Percentiles rank a stretch among this genome's conserved stretches.
Evolutionary conservation across 1,140 invertebrate genomes (phyloP).

Genomic region (Drosophila bocki): DNA sequence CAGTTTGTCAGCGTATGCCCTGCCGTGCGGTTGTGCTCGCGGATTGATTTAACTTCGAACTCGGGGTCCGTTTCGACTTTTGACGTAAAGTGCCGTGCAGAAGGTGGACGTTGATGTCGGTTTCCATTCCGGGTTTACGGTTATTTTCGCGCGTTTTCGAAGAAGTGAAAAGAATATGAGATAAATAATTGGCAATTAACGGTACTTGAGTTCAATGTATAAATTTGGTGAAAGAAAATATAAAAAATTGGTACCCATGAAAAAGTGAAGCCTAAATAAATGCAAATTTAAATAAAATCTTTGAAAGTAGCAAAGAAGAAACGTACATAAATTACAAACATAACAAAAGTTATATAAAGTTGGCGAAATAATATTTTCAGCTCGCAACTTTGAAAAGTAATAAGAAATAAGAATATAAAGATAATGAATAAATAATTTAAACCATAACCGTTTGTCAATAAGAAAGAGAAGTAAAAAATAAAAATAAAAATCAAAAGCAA

Average conservation of each 20-base stretch:
- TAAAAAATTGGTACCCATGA: background rate
- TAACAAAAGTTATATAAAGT: slow-evolving; percentile 1
- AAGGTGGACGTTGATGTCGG: slow-evolving; percentile 1
- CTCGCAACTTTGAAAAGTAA: background rate
- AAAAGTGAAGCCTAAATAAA: slow-evolving; percentile 1
- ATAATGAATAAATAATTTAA: slow-evolving; percentile 3
- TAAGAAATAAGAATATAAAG: slow-evolving; percentile 8
- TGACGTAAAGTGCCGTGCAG: slow-evolving; percentile 53
- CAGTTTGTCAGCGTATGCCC: slow-evolving; percentile 71
- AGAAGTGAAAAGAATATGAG: slow-evolving; percentile 3
- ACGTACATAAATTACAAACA: background rate
- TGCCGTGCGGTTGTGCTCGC: slow-evolving; percentile 71
- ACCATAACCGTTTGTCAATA: background rate
- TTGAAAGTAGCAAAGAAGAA: background rate
- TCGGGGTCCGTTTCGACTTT: slow-evolving; percentile 53
- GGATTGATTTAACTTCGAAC: slow-evolving; percentile 32
- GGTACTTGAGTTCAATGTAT: background rate
- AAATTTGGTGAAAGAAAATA: background rate
- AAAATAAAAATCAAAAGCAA: slow-evolving; percentile 15
- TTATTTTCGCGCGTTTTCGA: slow-evolving; percentile 23
- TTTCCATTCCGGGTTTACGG: slow-evolving; percentile 18
- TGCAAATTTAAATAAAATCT: background rate
- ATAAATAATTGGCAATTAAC: slow-evolving; percentile 2
- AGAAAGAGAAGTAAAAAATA: background rate
- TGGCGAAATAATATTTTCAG: background rate